These are phyloP conservation scores for Polypedilum vanderplanki DNA, from an alignment of 1,140 invertebrate genomes.

Conservation along the genomic window DNA sequence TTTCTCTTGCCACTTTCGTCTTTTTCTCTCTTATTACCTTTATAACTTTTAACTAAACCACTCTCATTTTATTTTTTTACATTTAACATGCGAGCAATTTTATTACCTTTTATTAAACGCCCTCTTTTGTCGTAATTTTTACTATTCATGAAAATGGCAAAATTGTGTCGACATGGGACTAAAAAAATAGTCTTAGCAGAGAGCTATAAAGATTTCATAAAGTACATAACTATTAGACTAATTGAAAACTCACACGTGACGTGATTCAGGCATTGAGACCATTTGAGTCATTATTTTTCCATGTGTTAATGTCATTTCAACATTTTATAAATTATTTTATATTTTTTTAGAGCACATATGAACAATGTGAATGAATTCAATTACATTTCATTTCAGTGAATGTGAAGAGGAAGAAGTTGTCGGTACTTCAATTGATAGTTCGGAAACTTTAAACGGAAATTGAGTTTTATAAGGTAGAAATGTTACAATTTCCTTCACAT, in stretches of 20 bases:
- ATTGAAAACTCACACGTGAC: conserved; percentile 22
- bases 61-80: too few relatives aligned
- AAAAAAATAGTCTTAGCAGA: neutral
- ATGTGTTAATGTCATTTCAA: conserved; percentile 17
- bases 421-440: neutral
- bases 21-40: neutral
- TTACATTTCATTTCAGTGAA: neutral
- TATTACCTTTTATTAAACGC: too few relatives aligned
- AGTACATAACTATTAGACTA: conserved; percentile 21
- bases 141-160: too few relatives aligned
- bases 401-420: neutral
- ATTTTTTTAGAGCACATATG: too few relatives aligned
- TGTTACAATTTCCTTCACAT: neutral
- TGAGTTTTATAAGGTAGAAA: conserved; percentile 19
- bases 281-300: neutral
- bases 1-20: too few relatives aligned
- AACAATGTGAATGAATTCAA: too few relatives aligned
- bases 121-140: too few relatives aligned
- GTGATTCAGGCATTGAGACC: neutral
- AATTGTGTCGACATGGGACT: neutral
- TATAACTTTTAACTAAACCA: neutral
- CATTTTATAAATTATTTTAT: too few relatives aligned
- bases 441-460: conserved; percentile 11
- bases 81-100: too few relatives aligned
- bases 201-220: conserved; percentile 12